Percentiles rank a stretch among this genome's conserved stretches.
Evolutionary conservation across 2,888 invertebrate species (phyloP).

Genomic region (Pseudococcus viburni): DNA sequence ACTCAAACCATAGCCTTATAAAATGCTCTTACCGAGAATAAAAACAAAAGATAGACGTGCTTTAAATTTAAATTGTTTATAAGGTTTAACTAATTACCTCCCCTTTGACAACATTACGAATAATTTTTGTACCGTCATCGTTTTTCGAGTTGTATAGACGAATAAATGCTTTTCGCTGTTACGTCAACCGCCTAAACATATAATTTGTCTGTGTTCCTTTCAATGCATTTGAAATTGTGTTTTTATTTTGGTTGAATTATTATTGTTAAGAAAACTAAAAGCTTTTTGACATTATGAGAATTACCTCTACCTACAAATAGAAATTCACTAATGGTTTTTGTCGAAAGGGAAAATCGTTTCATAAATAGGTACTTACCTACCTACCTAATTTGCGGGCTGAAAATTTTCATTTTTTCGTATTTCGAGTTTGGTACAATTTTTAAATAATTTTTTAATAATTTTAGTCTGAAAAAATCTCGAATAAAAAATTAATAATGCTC

Average conservation of each 20-base stretch:
- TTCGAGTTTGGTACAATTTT: too few species aligned
- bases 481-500: too few species aligned
- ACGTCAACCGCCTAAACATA: constrained; percentile 1
- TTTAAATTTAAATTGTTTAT: neutral
- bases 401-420: neutral
- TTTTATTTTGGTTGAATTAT: constrained; percentile 18
- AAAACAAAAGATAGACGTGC: neutral
- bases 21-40: neutral
- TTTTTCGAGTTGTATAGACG: neutral
- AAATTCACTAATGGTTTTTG: constrained; percentile 10
- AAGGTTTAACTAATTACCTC: neutral
- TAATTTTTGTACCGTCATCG: constrained; percentile 11
- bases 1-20: neutral
- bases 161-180: constrained; percentile 23
- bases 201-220: constrained; percentile 32
- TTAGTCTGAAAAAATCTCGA: too few species aligned
- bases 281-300: constrained; percentile 13
- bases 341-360: neutral
- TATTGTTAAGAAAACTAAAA: neutral
- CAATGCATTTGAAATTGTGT: constrained; percentile 23
- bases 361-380: neutral
- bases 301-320: neutral
- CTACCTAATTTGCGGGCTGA: neutral
- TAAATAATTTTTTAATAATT: too few species aligned
- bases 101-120: neutral